These are phyloP conservation scores for Geotrypetes seraphini DNA, from an alignment of 2,797 vertebrate species.

Conservation along the genomic window DNA sequence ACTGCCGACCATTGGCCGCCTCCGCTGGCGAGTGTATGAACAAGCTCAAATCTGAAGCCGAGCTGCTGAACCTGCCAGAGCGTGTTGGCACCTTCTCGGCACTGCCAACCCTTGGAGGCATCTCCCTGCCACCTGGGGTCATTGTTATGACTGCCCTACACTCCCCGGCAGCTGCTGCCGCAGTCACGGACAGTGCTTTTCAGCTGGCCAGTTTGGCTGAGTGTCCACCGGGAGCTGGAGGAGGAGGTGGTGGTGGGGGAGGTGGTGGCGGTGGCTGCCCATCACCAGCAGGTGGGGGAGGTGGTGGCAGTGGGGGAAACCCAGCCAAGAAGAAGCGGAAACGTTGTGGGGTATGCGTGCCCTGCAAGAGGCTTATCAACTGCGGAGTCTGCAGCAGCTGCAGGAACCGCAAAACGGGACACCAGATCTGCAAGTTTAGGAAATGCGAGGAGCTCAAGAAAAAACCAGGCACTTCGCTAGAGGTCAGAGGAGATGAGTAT, in stretches of 20 bases:
- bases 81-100: conserved; percentile 95
- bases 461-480: conserved; percentile 92
- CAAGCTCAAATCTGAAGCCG: conserved; percentile 95
- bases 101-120: conserved; percentile 90
- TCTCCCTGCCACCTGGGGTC: conserved; percentile 96
- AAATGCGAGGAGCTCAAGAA: conserved; percentile 98
- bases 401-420: conserved; percentile 98
- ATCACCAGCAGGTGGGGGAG: conserved; percentile 91
- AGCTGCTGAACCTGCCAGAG: conserved; percentile 95
- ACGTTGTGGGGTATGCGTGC: conserved; percentile 92
- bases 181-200: conserved; percentile 97
- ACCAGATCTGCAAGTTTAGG: conserved; percentile 99
- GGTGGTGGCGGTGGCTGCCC: no score
- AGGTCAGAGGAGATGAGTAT: conserved; percentile 84
- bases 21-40: conserved; percentile 89
- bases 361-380: conserved; percentile 98
- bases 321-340: conserved; percentile 98
- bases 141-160: conserved; percentile 98
- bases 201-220: conserved; percentile 98
- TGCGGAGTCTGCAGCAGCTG: conserved; percentile 98
- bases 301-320: conserved; percentile 70
- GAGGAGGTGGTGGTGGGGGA: no score
- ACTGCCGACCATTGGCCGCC: conserved; percentile 92
- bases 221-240: conserved; percentile 92
- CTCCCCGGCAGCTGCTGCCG: conserved; percentile 91